phyloP scores from a whole-genome alignment of 2,888 invertebrate genomes.

The Macaria liturata region DNA sequence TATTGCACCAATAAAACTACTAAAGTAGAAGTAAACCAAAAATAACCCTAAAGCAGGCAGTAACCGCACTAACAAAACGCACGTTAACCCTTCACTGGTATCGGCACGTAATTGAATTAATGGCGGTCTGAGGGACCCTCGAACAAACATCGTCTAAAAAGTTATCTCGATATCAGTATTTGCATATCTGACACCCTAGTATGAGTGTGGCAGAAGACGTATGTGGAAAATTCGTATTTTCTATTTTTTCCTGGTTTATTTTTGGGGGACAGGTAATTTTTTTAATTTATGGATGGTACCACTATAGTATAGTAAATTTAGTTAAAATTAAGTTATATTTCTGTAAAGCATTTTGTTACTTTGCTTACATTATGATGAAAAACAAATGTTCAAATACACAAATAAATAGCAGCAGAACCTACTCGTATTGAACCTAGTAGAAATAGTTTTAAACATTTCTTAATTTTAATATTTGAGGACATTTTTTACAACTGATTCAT shows the following conservation, averaged over 20 bases:
- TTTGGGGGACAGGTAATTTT: neutral
- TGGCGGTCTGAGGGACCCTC: conserved; percentile 44
- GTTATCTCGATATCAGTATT: conserved; percentile 62
- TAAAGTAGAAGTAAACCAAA: conserved; percentile 37
- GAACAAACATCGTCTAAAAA: conserved; percentile 61
- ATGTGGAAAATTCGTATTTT: conserved; percentile 7
- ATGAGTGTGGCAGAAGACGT: conserved; percentile 11
- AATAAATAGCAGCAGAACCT: too few species aligned
- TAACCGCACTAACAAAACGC: conserved; percentile 3
- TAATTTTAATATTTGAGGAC: too few species aligned
- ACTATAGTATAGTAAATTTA: too few species aligned
- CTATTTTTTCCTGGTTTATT: neutral
- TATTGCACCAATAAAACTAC: conserved; percentile 35
- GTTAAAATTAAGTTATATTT: too few species aligned
- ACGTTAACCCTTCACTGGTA: conserved; percentile 32
- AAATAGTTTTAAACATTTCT: too few species aligned
- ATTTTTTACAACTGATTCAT: too few species aligned
- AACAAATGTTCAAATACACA: too few species aligned
- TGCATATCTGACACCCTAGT: conserved; percentile 46
- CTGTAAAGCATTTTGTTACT: too few species aligned
- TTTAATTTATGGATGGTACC: too few species aligned
- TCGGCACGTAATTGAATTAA: conserved; percentile 74
- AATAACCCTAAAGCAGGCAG: conserved; percentile 4
- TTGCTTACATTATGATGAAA: too few species aligned
- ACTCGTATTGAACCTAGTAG: too few species aligned